phyloP scores from a whole-genome alignment of 2,797 vertebrate genomes.

The Leptatherina wallacei region DNA sequence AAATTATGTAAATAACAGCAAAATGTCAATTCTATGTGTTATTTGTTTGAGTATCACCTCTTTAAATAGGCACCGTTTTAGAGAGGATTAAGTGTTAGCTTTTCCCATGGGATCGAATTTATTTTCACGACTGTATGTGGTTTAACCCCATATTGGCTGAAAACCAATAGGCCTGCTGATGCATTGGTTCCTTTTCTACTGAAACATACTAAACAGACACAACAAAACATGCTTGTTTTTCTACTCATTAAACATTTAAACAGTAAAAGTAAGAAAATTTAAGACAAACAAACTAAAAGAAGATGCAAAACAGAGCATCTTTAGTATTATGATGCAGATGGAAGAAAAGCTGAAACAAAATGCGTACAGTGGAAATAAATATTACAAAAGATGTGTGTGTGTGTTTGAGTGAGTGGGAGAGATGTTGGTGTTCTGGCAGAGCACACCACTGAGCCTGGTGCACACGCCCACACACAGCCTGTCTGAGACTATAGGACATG shows the following conservation, averaged over 20 bases:
- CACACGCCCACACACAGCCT: slow-evolving; percentile 84
- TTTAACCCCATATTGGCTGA: not conserved
- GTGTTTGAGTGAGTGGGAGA: slow-evolving; percentile 63
- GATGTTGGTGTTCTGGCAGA: slow-evolving; percentile 79
- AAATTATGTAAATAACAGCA: not conserved
- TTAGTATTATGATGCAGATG: not conserved
- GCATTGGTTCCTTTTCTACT: not conserved
- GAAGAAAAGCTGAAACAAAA: slow-evolving; percentile 32
- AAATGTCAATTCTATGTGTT: not conserved
- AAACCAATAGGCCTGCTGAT: not conserved
- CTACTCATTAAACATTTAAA: not conserved
- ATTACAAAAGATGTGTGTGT: slow-evolving; percentile 21
- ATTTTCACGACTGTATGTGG: not conserved
- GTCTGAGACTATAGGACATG: slow-evolving; percentile 78
- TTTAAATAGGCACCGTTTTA: not conserved
- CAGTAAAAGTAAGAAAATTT: not conserved
- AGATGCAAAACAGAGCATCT: not conserved
- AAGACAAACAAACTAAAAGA: not conserved
- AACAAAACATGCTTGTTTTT: not conserved
- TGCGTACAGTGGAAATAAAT: slow-evolving; percentile 16
- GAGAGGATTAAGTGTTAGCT: not conserved
- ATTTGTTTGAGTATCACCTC: not conserved
- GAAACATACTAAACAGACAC: not conserved
- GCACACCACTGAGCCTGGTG: slow-evolving; percentile 74
- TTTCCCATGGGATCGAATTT: not conserved